Evolutionary conservation across 2,888 invertebrate species (phyloP).

Genomic region (Yponomeuta evonymella): DNA sequence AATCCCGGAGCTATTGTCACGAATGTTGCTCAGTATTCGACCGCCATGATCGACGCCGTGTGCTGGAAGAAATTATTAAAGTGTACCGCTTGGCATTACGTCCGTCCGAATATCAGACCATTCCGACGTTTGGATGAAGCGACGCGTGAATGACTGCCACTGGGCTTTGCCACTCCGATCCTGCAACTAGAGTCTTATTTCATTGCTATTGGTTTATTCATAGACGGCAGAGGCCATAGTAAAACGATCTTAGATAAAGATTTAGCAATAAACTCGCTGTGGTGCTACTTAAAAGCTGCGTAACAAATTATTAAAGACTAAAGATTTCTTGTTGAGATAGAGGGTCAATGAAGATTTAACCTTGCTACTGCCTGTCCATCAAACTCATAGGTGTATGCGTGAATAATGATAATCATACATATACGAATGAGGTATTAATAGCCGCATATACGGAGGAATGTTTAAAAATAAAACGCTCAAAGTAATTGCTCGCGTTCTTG

Average conservation of each 20-base stretch:
- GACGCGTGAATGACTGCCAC: neutral
- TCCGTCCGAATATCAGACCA: conserved; percentile 37
- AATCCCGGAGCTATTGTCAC: conserved; percentile 2
- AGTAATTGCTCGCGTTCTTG: neutral
- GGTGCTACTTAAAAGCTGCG: neutral
- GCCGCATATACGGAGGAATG: neutral
- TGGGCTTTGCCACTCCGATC: conserved; percentile 2
- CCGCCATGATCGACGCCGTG: conserved; percentile 9
- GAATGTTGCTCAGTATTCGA: neutral
- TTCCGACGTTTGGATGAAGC: neutral
- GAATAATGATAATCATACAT: neutral
- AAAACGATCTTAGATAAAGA: neutral
- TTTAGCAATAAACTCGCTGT: neutral
- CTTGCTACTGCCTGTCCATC: conserved; percentile 14
- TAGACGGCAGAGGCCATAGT: neutral
- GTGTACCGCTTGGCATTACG: conserved; percentile 42
- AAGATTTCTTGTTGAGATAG: neutral
- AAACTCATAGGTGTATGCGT: conserved; percentile 1
- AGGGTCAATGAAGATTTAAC: conserved; percentile 5
- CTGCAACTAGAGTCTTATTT: neutral
- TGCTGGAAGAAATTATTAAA: conserved; percentile 14
- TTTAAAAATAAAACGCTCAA: neutral
- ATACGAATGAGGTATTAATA: neutral
- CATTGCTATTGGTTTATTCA: neutral
- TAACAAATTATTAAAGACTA: neutral